Base-by-base conservation (phyloP, 2,113 vertebrate species). In the Xenopus borealis region DNA sequence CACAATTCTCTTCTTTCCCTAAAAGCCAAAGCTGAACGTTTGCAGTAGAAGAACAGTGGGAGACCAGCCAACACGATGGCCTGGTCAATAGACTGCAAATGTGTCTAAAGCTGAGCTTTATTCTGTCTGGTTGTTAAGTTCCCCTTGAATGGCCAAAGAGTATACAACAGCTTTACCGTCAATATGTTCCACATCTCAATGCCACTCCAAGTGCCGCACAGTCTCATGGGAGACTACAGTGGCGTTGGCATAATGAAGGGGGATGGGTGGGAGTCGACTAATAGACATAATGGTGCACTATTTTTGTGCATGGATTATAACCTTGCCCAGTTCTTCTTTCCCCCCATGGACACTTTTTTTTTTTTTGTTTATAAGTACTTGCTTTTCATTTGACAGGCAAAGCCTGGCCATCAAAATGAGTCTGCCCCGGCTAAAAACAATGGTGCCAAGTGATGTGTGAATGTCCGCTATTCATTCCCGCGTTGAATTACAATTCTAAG, bases 321-420 rank as follows among this genome's bases (percentile, higher is more conserved):
- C 12, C 47, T 9, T 9, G 6, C 47, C 1, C 11, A 50, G 47
- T 50, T 50, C 14, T 50, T 50, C 47, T 6, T 50, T 40, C 33
- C 33, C 47, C 53, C 53, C 4, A n/a, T 55, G 53, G 53, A 55
- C 17, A 8, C 7, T 3, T n/a, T n/a, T 50, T 55, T 55, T 55
- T 55, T 55, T 55, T 55, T 55, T 10, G 11, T 50, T 55, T 55
- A 55, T 55, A 30, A 65, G 14, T 16, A 44, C 12, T 45, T 23
- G 71, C 62, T 30, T 73, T 73, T 72, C 62, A 72, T 55, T 72
- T 19, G 11, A 17, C 10, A 55, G 63, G 61, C 64, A 67, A 73
- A 65, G 52, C 52, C 50, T 3, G 33, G n/a, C 63, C 55, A 66
- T 73, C 52, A 58, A 58, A 27, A 10, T 57, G 62, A 27, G 50